These are phyloP conservation scores for Propithecus perrieri DNA, from an alignment of 2,797 vertebrate genomes.

Conservation along the genomic window DNA sequence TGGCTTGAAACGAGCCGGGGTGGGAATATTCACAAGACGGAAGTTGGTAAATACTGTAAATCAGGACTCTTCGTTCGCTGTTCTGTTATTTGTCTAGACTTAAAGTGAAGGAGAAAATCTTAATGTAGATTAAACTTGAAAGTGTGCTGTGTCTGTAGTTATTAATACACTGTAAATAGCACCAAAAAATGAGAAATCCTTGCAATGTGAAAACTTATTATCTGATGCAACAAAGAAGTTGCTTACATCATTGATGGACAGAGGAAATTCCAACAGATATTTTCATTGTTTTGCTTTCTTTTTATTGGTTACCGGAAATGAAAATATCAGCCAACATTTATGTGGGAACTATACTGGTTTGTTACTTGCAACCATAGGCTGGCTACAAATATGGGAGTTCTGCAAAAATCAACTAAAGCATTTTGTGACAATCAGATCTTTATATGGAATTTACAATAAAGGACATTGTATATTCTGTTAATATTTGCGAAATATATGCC, in stretches of 20 bases:
- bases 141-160: neutral
- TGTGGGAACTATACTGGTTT: neutral
- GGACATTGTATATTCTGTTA: neutral
- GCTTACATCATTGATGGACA: neutral
- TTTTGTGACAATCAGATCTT: neutral
- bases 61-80: neutral
- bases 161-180: neutral
- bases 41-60: neutral
- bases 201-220: slow-evolving; percentile 7
- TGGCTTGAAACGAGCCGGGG: neutral
- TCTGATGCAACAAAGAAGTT: neutral
- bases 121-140: slow-evolving; percentile 31
- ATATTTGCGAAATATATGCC: neutral
- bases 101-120: neutral
- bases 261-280: neutral
- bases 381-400: neutral
- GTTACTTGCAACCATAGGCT: neutral
- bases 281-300: slow-evolving; percentile 8
- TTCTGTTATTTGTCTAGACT: slow-evolving; percentile 46
- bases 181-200: neutral
- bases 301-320: neutral
- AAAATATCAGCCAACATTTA: neutral
- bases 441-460: neutral
- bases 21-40: neutral
- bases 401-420: slow-evolving; percentile 1